phyloP scores from a whole-genome alignment of 2,888 invertebrate genomes.

The Pecten maximus region DNA sequence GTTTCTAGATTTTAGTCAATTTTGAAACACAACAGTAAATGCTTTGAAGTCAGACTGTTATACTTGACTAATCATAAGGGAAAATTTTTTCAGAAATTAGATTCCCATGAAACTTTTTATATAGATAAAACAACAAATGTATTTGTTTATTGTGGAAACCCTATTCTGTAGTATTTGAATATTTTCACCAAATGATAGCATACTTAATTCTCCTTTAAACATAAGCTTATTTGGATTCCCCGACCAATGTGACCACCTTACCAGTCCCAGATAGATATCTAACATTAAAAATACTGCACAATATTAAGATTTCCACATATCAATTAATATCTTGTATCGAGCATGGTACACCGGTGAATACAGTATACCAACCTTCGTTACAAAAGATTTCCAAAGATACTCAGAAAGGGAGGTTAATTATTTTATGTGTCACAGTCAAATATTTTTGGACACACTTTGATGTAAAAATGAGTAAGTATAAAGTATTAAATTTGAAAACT shows the following conservation, averaged over 20 bases:
- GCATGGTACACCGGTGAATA: neutral
- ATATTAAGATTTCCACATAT: neutral
- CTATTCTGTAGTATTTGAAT: too few relatives aligned
- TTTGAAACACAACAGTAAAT: too few relatives aligned
- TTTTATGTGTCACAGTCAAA: neutral
- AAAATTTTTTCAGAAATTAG: too few relatives aligned
- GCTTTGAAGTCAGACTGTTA: too few relatives aligned
- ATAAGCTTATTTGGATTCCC: neutral
- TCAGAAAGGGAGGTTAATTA: neutral
- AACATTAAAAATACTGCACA: neutral
- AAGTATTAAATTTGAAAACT: conserved; percentile 21
- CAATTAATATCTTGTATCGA: neutral
- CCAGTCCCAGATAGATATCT: neutral
- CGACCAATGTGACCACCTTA: neutral
- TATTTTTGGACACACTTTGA: neutral
- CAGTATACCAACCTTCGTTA: neutral
- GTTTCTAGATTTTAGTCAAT: too few relatives aligned
- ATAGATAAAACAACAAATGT: too few relatives aligned
- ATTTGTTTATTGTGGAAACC: too few relatives aligned
- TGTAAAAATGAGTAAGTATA: neutral
- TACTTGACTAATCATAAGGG: too few relatives aligned
- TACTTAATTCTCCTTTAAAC: too few relatives aligned
- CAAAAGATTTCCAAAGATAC: conserved; percentile 1
- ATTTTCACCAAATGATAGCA: too few relatives aligned
- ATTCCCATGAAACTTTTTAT: too few relatives aligned